Evolutionary conservation across 2,888 invertebrate genomes (phyloP), one percentile per base, ranked within the genome.

Genomic region (Dasypogon diadema): DNA sequence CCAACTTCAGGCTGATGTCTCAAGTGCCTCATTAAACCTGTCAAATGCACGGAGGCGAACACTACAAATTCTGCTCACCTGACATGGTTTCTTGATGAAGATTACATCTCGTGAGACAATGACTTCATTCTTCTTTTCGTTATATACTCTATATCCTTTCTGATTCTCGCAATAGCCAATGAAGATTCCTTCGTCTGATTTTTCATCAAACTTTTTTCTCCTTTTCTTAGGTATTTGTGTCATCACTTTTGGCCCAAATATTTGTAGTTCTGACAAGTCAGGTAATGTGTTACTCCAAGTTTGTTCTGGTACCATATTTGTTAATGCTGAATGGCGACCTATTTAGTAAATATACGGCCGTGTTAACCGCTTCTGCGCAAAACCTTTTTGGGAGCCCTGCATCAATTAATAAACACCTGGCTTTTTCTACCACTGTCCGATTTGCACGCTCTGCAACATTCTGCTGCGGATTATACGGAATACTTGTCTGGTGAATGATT

Each of bases 181-280:
- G 51, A 84, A 81, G 12, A 82, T 80, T 24, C 80, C 76, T 74
- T 80, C 78, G 26, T 78, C 76, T 60, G 81, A 75, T 70, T 83
- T 84, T 0, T 79, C 34, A 77, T 84, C 82, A 79, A 78, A 80
- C 77, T 83, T 83, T 26, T n/a, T 18, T 58, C 81, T 74, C 68
- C 79, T 81, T 74, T 82, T 77, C 73, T 83, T 81, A 1, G 83
- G 83, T 26, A 84, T 76, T 55, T 83, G 82, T 5, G 80, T 81
- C 79, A 81, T 81, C 14, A 81, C 81, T 75, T 80, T 51, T 14
- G 79, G 78, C 3, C 85, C 85, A 81, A 87, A 86, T 16, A 81
- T 78, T 48, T 79, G 79, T 0, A 86, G 37, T 75, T 83, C 78
- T 12, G 46, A 6, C 12, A 46, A 46, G 12, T 46, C 12, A 3